These are phyloP conservation scores for Cantharis nigra DNA, from an alignment of 2,888 invertebrate species.

Conservation along the genomic window DNA sequence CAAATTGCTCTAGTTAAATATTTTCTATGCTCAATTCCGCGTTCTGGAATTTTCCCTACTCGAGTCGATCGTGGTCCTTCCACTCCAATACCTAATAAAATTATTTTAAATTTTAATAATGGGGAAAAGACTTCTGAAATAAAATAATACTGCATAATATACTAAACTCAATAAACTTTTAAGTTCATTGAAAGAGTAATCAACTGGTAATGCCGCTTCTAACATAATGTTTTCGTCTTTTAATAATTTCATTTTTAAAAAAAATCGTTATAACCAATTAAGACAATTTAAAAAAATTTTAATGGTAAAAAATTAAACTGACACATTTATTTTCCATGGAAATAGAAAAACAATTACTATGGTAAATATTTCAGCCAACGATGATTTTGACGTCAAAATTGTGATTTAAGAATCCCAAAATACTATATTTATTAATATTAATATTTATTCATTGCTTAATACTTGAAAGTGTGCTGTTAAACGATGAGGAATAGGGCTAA, in stretches of 20 bases:
- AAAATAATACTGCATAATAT: background rate
- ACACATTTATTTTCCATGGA: background rate
- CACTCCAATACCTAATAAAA: constrained; percentile 43
- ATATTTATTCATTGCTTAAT: no score
- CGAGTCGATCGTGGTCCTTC: constrained; percentile 52
- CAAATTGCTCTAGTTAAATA: constrained; percentile 58
- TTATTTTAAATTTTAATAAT: background rate
- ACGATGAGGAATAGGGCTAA: no score
- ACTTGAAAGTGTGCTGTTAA: no score
- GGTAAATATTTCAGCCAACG: background rate
- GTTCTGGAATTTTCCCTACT: constrained; percentile 53
- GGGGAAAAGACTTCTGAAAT: background rate
- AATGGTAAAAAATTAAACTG: background rate
- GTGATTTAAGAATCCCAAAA: no score
- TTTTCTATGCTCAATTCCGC: constrained; percentile 49
- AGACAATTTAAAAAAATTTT: background rate
- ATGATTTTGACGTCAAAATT: background rate
- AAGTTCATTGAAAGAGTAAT: background rate
- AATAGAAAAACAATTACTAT: background rate
- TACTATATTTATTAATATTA: no score
- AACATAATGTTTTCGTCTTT: background rate
- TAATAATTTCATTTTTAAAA: background rate
- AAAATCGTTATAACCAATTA: background rate
- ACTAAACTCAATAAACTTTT: background rate
- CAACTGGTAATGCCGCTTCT: background rate